These are phyloP conservation scores for Sarotherodon lohbergeri DNA, from an alignment of 2,113 vertebrate genomes.

Conservation along the genomic window DNA sequence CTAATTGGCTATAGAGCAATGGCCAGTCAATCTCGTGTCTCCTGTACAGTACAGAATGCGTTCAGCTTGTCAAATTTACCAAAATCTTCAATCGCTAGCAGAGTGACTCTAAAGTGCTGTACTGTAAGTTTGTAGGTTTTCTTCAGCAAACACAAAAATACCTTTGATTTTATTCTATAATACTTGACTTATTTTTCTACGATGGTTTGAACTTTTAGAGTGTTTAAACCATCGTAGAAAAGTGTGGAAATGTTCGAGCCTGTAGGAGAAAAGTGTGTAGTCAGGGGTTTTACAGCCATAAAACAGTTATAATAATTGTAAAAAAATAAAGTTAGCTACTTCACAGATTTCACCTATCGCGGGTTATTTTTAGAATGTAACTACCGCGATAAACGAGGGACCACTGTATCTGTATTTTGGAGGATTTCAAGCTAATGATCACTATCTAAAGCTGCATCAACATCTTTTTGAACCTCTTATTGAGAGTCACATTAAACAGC, in stretches of 20 bases:
- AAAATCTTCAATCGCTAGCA: background rate
- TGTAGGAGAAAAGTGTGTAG: background rate
- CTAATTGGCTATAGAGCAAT: background rate
- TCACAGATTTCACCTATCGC: fast-evolving
- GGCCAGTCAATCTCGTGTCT: background rate
- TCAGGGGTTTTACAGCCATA: background rate
- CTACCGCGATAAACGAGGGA: background rate
- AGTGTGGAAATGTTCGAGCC: background rate
- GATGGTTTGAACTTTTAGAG: background rate
- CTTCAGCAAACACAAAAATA: background rate
- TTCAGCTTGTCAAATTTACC: background rate
- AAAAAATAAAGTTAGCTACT: background rate
- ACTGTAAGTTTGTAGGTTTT: background rate
- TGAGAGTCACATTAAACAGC: background rate
- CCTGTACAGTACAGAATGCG: background rate
- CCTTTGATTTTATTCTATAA: background rate
- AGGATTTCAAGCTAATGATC: background rate
- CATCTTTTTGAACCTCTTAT: background rate
- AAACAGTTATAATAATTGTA: background rate
- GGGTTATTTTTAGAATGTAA: fast-evolving
- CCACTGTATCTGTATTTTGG: background rate
- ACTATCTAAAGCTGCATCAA: background rate
- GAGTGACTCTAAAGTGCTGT: background rate
- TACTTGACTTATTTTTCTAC: background rate
- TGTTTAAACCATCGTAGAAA: background rate